A percentile compares a stretch with the other conserved stretches of the same genome.
These are phyloP conservation scores for Catocala sponsa DNA, from an alignment of 2,888 invertebrate genomes.

Conservation along the genomic window DNA sequence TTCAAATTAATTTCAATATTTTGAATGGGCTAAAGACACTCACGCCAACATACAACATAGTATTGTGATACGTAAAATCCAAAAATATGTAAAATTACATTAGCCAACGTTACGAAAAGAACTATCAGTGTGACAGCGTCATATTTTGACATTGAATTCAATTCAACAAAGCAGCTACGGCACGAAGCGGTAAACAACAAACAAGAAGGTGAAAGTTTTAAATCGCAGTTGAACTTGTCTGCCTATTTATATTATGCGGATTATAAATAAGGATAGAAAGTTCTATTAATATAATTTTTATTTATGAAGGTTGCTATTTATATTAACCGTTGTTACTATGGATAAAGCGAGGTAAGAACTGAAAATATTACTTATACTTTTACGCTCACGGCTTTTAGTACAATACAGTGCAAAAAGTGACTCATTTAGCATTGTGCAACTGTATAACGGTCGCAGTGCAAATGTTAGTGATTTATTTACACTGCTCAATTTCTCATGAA, in stretches of 20 bases:
- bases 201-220: slow-evolving; percentile 53
- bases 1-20: too few species aligned
- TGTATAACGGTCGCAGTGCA: slow-evolving; percentile 42
- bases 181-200: slow-evolving; percentile 51
- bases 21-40: too few species aligned
- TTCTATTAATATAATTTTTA: slow-evolving; percentile 6
- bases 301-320: slow-evolving; percentile 13
- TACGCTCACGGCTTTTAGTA: slow-evolving; percentile 28
- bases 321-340: slow-evolving; percentile 35
- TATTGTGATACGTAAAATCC: too few species aligned
- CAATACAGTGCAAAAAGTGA: slow-evolving; percentile 43
- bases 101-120: slow-evolving; percentile 9
- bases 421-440: slow-evolving; percentile 51
- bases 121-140: slow-evolving; percentile 9
- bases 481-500: slow-evolving; percentile 20
- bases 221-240: slow-evolving; percentile 22
- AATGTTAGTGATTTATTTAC: slow-evolving; percentile 35
- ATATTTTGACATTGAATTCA: slow-evolving; percentile 19
- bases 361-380: slow-evolving; percentile 20
- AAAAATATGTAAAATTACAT: slow-evolving; percentile 1
- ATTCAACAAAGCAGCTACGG: not conserved
- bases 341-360: slow-evolving; percentile 57
- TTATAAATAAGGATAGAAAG: slow-evolving; percentile 18
- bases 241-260: slow-evolving; percentile 29
- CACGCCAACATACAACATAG: too few species aligned